Percentiles rank a stretch among this genome's conserved stretches.
Conservation (phyloP, 1,140 invertebrate species). For the Cryptotermes secundus region DNA sequence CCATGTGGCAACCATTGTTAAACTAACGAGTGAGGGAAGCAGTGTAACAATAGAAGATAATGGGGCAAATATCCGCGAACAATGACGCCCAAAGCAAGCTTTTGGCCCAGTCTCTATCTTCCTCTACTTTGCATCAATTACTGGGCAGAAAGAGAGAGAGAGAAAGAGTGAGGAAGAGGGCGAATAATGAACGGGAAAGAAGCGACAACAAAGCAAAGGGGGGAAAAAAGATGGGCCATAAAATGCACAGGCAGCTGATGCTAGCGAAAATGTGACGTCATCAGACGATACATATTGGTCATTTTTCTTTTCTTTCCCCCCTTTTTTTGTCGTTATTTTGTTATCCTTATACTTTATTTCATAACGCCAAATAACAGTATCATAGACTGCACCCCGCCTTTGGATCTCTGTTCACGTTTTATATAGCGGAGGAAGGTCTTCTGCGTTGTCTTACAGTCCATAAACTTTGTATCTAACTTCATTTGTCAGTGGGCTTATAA, state of each 20-base stretch:
- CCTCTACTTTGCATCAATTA: neutral
- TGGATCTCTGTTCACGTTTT: neutral
- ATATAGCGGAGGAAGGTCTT: neutral
- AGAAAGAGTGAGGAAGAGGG: neutral
- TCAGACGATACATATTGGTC: neutral
- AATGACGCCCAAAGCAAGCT: neutral
- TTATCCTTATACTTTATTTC: neutral
- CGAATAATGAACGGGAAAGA: neutral
- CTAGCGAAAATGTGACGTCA: neutral
- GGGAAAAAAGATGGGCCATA: neutral
- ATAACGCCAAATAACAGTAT: neutral
- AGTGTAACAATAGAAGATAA: neutral
- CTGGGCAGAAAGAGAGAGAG: neutral
- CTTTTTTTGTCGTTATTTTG: neutral
- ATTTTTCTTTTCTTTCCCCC: neutral
- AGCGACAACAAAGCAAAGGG: neutral
- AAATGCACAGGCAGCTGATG: neutral
- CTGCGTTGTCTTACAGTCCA: neutral
- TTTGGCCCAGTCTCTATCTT: neutral
- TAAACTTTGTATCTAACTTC: neutral
- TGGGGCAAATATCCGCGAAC: neutral
- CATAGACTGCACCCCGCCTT: neutral
- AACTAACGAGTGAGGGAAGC: constrained; percentile 5
- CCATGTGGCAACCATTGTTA: constrained; percentile 14
- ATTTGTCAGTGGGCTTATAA: neutral